A percentile compares a stretch with the other conserved stretches of the same genome.
phyloP scores from a whole-genome alignment of 2,797 vertebrate genomes.

The Myiothlypis coronata region DNA sequence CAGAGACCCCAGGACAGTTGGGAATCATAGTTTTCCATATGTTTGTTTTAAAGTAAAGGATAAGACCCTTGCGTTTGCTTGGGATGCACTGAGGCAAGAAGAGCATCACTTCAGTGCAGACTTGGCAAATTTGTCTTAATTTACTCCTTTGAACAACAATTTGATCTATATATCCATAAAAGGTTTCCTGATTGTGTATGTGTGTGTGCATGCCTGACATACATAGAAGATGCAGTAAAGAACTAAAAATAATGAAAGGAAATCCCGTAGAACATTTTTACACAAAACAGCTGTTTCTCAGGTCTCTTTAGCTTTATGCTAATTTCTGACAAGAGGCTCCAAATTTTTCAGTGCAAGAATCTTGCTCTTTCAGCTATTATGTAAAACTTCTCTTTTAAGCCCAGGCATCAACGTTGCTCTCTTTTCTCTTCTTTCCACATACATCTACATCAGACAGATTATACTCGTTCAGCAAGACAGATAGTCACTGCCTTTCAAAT shows the following conservation, averaged over 20 bases:
- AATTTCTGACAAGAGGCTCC: background rate
- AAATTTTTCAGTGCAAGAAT: background rate
- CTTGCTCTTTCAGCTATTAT: background rate
- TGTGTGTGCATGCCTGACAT: background rate
- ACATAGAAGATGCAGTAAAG: background rate
- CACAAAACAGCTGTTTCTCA: background rate
- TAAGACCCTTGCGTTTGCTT: background rate
- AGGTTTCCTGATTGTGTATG: background rate
- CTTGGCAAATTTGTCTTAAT: background rate
- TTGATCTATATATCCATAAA: background rate
- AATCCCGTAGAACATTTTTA: background rate
- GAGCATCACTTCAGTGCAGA: background rate
- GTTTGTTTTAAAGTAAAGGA: background rate
- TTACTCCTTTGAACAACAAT: background rate
- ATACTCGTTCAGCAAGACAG: background rate
- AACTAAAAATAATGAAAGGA: background rate
- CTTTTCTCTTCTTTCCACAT: background rate
- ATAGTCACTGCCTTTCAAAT: constrained; percentile 18
- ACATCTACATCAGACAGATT: background rate
- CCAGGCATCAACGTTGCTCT: background rate
- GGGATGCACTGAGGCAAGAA: background rate
- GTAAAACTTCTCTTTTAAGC: background rate
- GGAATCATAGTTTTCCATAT: background rate
- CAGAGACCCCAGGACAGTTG: background rate
- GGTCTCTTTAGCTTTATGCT: background rate